Evolutionary conservation across 92 coral and sea anemone species (phyloP).

Genomic region (Micromussa lordhowensis): DNA sequence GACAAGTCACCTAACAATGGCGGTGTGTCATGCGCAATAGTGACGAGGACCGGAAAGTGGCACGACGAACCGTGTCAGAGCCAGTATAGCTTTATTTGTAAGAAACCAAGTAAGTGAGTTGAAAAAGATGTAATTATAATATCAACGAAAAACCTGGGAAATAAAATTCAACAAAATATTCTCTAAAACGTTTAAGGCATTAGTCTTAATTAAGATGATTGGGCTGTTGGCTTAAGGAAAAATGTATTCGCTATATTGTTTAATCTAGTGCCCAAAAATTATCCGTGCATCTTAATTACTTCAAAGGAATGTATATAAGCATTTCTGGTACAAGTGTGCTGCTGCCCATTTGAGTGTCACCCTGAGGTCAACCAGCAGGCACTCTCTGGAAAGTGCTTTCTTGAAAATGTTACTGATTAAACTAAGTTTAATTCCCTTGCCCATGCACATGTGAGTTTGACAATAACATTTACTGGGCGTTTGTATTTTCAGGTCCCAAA

Average conservation of each 20-base stretch:
- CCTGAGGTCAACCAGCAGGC: not conserved
- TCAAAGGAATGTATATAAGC: not conserved
- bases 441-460: not conserved
- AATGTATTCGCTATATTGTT: too few relatives aligned
- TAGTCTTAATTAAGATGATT: not conserved
- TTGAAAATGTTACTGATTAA: not conserved
- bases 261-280: not conserved
- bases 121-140: not conserved
- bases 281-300: not conserved
- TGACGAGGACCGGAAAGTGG: constrained; percentile 91
- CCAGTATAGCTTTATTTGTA: constrained; percentile 86
- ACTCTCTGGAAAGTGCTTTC: too few relatives aligned
- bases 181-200: not conserved
- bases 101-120: constrained; percentile 84
- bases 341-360: not conserved
- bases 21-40: constrained; percentile 95
- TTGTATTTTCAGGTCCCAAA: constrained; percentile 60
- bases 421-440: too few relatives aligned
- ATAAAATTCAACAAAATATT: not conserved
- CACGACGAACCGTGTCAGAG: constrained; percentile 94
- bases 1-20: constrained; percentile 99
- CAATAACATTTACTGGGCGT: not conserved
- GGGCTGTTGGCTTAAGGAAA: not conserved
- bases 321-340: not conserved
- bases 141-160: not conserved